phyloP scores from a whole-genome alignment of 1,140 invertebrate genomes.

The Mizuhopecten yessoensis region DNA sequence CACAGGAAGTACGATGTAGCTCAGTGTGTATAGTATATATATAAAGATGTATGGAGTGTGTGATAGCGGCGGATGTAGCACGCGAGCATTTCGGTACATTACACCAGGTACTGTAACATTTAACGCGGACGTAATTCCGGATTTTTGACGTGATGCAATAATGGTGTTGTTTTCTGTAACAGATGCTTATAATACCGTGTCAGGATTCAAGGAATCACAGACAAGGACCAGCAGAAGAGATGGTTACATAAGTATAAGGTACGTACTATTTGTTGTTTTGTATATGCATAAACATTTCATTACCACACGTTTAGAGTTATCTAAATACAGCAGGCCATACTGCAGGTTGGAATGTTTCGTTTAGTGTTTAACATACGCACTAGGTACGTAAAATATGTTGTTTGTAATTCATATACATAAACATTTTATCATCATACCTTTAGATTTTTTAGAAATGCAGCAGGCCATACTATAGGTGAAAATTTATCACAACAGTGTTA shows the following conservation, averaged over 20 bases:
- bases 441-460: too few species aligned
- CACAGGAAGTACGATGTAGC: not conserved
- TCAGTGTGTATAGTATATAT: not conserved
- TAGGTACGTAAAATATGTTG: too few species aligned
- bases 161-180: not conserved
- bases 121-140: not conserved
- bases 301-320: not conserved
- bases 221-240: not conserved
- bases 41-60: not conserved
- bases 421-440: too few species aligned
- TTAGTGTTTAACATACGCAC: too few species aligned
- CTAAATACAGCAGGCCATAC: too few species aligned
- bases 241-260: not conserved
- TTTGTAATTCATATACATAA: too few species aligned
- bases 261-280: not conserved
- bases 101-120: not conserved
- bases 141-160: not conserved
- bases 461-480: too few species aligned
- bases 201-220: not conserved
- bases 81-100: not conserved
- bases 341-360: too few species aligned
- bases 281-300: not conserved
- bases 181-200: not conserved
- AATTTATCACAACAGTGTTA: too few species aligned
- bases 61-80: not conserved